A percentile compares a stretch with the other conserved stretches of the same genome.
phyloP scores from a whole-genome alignment of 2,888 invertebrate genomes.

The Troides helena region DNA sequence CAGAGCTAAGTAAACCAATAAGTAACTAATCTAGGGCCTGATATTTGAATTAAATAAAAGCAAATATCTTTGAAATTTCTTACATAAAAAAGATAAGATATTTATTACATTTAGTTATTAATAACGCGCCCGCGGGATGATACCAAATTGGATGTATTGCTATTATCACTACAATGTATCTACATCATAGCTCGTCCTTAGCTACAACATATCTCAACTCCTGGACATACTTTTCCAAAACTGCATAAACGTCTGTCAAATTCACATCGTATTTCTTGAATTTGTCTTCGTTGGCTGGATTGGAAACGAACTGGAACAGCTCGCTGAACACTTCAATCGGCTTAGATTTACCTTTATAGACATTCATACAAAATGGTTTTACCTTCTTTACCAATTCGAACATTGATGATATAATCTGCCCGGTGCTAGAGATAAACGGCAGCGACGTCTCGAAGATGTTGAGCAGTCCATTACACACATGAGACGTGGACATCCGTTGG shows the following conservation, averaged over 20 bases:
- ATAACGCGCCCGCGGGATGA: no score
- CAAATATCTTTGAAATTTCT: no score
- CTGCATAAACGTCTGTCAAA: slow-evolving; percentile 39
- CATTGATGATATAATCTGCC: slow-evolving; percentile 43
- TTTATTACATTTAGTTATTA: no score
- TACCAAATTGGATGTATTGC: no score
- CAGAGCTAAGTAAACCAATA: no score
- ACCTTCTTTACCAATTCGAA: slow-evolving; percentile 52
- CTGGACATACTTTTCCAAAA: slow-evolving; percentile 49
- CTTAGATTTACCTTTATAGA: slow-evolving; percentile 44
- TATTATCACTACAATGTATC: no score
- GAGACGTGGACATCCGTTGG: slow-evolving; percentile 52
- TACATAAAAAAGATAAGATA: no score
- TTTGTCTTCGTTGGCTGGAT: slow-evolving; percentile 38
- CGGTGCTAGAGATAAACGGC: slow-evolving; percentile 41
- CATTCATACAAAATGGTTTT: slow-evolving; percentile 52
- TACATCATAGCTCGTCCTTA: slow-evolving; percentile 48
- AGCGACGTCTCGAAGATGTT: slow-evolving; percentile 50
- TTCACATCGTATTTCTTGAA: slow-evolving; percentile 42
- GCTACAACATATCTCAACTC: slow-evolving; percentile 37
- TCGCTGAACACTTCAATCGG: slow-evolving; percentile 45
- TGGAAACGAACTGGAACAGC: slow-evolving; percentile 43
- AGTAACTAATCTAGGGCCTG: no score
- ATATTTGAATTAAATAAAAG: no score
- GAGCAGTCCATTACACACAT: slow-evolving; percentile 57